A percentile compares a stretch with the other conserved stretches of the same genome.
These are phyloP conservation scores for Esox masquinongy DNA, from an alignment of 2,797 vertebrate species.

Conservation along the genomic window DNA sequence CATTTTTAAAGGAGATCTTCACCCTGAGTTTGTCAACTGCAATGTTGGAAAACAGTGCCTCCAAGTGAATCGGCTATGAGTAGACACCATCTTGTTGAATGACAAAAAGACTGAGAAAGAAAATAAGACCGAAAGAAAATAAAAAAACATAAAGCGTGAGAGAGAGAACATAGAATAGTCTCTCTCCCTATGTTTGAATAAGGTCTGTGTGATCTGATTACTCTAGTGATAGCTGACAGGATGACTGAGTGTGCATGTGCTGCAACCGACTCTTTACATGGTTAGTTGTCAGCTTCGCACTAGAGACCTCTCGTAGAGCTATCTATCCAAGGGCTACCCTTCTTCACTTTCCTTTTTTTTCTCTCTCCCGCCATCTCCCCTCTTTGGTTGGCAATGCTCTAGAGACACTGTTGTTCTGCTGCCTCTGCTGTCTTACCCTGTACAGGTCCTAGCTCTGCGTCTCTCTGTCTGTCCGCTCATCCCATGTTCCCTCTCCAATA, in stretches of 20 bases:
- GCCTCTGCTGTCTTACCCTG: background rate
- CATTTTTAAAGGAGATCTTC: too few species aligned
- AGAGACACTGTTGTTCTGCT: background rate
- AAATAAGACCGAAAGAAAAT: background rate
- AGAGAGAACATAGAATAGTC: background rate
- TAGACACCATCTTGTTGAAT: too few species aligned
- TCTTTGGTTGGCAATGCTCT: background rate
- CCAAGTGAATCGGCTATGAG: too few species aligned
- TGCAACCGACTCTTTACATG: conserved; percentile 20
- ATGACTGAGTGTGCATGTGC: conserved; percentile 30
- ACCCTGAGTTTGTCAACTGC: too few species aligned
- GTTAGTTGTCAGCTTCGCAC: conserved; percentile 13
- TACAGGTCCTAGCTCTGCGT: background rate
- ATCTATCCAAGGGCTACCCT: background rate
- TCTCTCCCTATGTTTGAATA: conserved; percentile 30
- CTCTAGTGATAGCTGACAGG: conserved; percentile 31
- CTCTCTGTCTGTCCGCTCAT: conserved; percentile 27
- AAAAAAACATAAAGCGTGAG: conserved; percentile 20
- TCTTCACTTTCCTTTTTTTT: background rate
- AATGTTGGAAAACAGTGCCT: too few species aligned
- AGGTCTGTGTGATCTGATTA: conserved; percentile 45
- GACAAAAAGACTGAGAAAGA: background rate
- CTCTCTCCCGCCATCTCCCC: background rate
- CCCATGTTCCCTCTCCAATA: background rate
- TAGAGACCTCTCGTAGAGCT: background rate